phyloP scores from a whole-genome alignment of 2,888 invertebrate genomes.

The Ischnus inquisitorius region DNA sequence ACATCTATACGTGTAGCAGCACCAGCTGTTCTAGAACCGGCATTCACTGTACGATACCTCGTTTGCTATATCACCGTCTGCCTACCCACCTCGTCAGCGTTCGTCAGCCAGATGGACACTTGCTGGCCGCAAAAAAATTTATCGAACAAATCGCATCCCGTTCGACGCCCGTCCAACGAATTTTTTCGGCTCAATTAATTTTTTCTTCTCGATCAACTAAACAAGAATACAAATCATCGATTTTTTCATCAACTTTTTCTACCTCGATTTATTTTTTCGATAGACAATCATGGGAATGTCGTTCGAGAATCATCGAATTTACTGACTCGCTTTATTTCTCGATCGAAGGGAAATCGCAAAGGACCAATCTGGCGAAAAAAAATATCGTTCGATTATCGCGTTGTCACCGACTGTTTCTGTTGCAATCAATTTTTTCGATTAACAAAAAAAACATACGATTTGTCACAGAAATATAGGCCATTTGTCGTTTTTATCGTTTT shows the following conservation, averaged over 20 bases:
- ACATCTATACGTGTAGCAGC: conserved; percentile 20
- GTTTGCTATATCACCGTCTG: conserved; percentile 22
- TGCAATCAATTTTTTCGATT: too few species aligned
- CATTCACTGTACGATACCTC: conserved; percentile 2
- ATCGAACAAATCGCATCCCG: conserved; percentile 10
- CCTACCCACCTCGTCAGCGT: conserved; percentile 32
- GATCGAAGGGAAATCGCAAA: background rate
- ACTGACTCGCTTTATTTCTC: background rate
- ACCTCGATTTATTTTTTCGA: too few species aligned
- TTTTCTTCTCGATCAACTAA: too few species aligned
- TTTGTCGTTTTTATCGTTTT: too few species aligned
- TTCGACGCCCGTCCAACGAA: conserved; percentile 24
- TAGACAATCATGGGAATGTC: too few species aligned
- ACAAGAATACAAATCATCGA: too few species aligned
- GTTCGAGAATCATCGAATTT: too few species aligned
- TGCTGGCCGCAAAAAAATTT: background rate
- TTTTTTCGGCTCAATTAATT: background rate
- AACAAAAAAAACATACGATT: too few species aligned
- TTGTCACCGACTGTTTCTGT: too few species aligned
- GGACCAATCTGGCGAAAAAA: background rate
- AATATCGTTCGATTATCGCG: background rate
- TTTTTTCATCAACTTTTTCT: too few species aligned
- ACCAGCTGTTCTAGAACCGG: conserved; percentile 30
- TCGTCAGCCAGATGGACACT: conserved; percentile 40
- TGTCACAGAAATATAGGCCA: too few species aligned